Evolutionary conservation across 2,113 vertebrate species (phyloP).

Genomic region (Shinisaurus crocodilurus): DNA sequence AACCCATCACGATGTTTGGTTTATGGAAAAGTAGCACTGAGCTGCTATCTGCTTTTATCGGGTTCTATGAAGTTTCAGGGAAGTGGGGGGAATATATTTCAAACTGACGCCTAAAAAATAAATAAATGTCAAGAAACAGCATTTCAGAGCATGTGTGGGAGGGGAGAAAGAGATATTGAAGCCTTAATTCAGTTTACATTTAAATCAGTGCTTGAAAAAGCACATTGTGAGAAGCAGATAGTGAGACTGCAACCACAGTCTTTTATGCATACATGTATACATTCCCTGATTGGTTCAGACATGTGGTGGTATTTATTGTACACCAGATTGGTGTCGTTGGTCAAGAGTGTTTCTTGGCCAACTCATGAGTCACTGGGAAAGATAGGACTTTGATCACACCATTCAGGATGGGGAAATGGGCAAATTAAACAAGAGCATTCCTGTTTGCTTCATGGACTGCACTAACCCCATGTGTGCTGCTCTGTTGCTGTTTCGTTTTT

Average conservation of each 20-base stretch:
- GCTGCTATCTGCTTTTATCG: background rate
- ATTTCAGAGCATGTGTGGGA: background rate
- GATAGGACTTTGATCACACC: background rate
- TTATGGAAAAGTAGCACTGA: background rate
- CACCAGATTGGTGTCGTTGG: background rate
- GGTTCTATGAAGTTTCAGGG: slow-evolving; percentile 8
- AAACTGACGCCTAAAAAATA: background rate
- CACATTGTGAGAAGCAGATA: background rate
- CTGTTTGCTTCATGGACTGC: no score
- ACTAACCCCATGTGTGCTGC: no score
- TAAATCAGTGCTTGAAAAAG: background rate
- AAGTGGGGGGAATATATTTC: background rate
- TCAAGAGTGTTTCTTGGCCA: no score
- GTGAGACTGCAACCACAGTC: background rate
- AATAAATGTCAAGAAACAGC: background rate
- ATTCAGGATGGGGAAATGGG: background rate
- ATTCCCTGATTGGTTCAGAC: background rate
- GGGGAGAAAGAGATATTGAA: slow-evolving; percentile 29
- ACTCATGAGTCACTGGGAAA: background rate
- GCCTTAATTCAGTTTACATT: background rate
- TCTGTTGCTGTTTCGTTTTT: no score
- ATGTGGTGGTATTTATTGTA: no score
- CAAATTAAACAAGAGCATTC: background rate
- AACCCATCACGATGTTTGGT: background rate
- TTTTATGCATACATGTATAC: no score